A percentile compares a stretch with the other conserved stretches of the same genome.
Evolutionary conservation across 2,888 invertebrate species (phyloP).

Genomic region (Agrochola lychnidis): DNA sequence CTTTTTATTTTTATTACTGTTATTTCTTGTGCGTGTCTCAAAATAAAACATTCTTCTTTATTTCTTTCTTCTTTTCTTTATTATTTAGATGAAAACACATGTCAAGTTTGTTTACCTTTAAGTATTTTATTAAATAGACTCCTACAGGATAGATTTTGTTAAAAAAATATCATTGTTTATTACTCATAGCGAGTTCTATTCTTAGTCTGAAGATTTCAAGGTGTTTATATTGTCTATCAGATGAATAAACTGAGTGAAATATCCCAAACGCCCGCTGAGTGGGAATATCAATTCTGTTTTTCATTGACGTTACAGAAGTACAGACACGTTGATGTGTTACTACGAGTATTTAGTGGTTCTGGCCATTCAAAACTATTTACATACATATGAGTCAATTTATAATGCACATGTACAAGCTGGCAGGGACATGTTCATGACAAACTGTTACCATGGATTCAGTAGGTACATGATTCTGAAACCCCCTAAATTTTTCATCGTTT

Average conservation of each 20-base stretch:
- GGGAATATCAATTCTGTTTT: conserved; percentile 29
- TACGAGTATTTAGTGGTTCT: not conserved
- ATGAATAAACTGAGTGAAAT: conserved; percentile 28
- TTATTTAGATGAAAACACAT: not conserved
- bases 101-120: not conserved
- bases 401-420: too few relatives aligned
- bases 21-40: too few relatives aligned
- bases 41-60: too few relatives aligned
- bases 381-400: not conserved
- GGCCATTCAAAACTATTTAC: not conserved
- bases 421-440: too few relatives aligned
- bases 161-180: not conserved
- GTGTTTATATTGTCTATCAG: conserved; percentile 32
- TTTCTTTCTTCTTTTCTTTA: not conserved
- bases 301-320: conserved; percentile 13
- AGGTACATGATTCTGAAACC: too few relatives aligned
- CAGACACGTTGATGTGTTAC: not conserved
- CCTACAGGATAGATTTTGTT: not conserved
- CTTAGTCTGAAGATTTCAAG: conserved; percentile 14
- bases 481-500: too few relatives aligned
- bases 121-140: not conserved
- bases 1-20: too few relatives aligned
- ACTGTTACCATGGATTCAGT: too few relatives aligned
- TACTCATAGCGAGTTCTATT: conserved; percentile 5
- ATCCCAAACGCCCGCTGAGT: conserved; percentile 14